Base-by-base conservation (phyloP, 2,797 vertebrate genomes). In the Coranthus polyacanthus region DNA sequence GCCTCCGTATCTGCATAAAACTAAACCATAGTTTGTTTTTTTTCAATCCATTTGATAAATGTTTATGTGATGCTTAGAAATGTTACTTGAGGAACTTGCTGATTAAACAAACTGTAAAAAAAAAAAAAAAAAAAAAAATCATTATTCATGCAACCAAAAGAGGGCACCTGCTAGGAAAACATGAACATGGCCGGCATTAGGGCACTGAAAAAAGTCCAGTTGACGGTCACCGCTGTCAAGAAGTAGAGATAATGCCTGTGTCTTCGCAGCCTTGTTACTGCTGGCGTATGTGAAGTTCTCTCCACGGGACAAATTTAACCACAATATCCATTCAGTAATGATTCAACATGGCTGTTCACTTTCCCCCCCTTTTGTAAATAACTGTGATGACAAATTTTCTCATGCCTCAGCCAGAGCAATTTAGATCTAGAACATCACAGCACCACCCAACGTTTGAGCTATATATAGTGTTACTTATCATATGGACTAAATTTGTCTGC, bases 401-500 rank as follows among this genome's bases (percentile, higher is more conserved):
- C 12, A 22, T 44, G 16, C 54, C 17, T 68, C 18, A 69, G 36
- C 21, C 20, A 15, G 12, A 75, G 37, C n/a, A 8, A 60, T 55
- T 74, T 9, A 43, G 61, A 76, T 72, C 22, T 70, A 44, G 41
- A 86, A 60, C 70, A 50, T 69, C 21, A 51, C 45, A 52, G 29
- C 47, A 51, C 39, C 72, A 44, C 32, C 58, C 37, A 52, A 18
- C 16, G 32, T 80, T 68, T 65, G 53, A 70, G 60, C 74, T 89
- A 78, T 77, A 78, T 80, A 83, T 82, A 84, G 62, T 43, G 34
- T 59, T 60, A 63, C 72, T 84, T 61, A 83, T 75, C 64, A 69
- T 83, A 81, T 80, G 76, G 58, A 75, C 78, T 84, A 72, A 73
- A 81, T 86, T 79, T 72, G 62, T 74, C 69, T 78, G 76, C 42